Conservation (phyloP, 1,140 invertebrate species). For the Sesamia nonagrioides region DNA sequence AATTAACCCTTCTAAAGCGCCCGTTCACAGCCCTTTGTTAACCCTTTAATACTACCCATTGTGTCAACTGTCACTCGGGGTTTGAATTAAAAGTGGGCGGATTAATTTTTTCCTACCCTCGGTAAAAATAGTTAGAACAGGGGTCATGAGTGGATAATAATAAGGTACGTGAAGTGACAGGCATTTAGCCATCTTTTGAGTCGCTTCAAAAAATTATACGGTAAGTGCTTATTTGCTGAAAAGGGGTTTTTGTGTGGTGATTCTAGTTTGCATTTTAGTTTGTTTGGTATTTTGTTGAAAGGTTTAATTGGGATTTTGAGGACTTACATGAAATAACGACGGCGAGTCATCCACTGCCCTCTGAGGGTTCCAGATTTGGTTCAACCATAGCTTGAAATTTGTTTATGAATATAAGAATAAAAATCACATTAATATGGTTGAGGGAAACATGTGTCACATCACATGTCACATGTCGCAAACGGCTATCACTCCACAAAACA, state of each 20-base stretch:
- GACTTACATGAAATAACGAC: background rate
- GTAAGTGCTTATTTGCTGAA: slow-evolving; percentile 22
- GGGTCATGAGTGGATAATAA: slow-evolving; percentile 76
- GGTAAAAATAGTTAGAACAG: slow-evolving; percentile 52
- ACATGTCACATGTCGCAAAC: too few relatives aligned
- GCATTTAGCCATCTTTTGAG: slow-evolving; percentile 66
- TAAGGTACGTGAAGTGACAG: slow-evolving; percentile 72
- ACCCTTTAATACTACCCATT: slow-evolving; percentile 77
- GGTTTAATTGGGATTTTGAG: background rate
- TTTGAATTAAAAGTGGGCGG: slow-evolving; percentile 81
- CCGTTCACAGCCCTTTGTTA: slow-evolving; percentile 75
- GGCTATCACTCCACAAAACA: too few relatives aligned
- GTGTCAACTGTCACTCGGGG: slow-evolving; percentile 82
- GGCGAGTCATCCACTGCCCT: too few relatives aligned
- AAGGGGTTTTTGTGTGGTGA: slow-evolving; percentile 1
- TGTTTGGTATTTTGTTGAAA: background rate
- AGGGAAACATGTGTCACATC: too few relatives aligned
- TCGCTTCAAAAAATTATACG: slow-evolving; percentile 9
- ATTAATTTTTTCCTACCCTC: slow-evolving; percentile 69
- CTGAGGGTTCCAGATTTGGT: too few relatives aligned
- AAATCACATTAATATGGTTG: too few relatives aligned
- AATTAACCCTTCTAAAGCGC: slow-evolving; percentile 77
- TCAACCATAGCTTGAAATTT: too few relatives aligned
- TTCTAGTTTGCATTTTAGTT: slow-evolving; percentile 13
- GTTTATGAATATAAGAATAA: too few relatives aligned